A percentile compares a stretch with the other conserved stretches of the same genome.
Conservation (phyloP, 1,140 invertebrate genomes). For the Temnothorax curvispinosus region DNA sequence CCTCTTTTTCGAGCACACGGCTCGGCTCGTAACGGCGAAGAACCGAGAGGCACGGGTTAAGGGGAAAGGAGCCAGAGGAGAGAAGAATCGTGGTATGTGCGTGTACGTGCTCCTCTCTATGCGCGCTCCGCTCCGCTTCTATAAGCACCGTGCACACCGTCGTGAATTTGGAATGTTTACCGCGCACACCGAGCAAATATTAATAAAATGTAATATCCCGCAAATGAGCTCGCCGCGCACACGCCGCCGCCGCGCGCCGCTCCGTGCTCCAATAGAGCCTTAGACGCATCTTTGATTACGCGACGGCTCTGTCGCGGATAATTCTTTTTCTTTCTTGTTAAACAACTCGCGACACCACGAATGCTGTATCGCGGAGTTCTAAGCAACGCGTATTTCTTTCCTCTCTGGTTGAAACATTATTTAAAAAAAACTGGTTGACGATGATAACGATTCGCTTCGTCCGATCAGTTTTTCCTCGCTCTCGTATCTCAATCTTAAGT, state of each 20-base stretch:
- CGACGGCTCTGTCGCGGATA: neutral
- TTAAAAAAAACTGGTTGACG: neutral
- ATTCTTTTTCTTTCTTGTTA: conserved; percentile 6
- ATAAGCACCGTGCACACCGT: conserved; percentile 57
- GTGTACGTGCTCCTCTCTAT: conserved; percentile 60
- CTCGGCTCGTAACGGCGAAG: conserved; percentile 39
- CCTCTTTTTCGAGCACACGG: conserved; percentile 49
- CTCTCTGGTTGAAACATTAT: neutral
- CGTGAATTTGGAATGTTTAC: conserved; percentile 71
- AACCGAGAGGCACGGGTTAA: conserved; percentile 30
- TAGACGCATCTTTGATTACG: conserved; percentile 52
- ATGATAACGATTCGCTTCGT: conserved; percentile 8
- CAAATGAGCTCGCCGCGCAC: conserved; percentile 56
- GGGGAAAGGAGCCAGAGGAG: conserved; percentile 11
- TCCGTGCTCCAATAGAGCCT: conserved; percentile 40
- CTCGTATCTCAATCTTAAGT: neutral
- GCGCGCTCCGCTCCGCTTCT: conserved; percentile 30
- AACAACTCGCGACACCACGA: conserved; percentile 31
- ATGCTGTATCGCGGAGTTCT: neutral
- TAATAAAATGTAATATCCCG: conserved; percentile 77
- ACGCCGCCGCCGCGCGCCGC: neutral
- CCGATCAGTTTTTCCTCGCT: neutral
- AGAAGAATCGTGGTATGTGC: conserved; percentile 58
- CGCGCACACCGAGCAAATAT: conserved; percentile 71
- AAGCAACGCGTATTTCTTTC: neutral